A percentile compares a stretch with the other conserved stretches of the same genome.
Conservation (phyloP, 1,140 invertebrate species). For the Lethrus apterus region DNA sequence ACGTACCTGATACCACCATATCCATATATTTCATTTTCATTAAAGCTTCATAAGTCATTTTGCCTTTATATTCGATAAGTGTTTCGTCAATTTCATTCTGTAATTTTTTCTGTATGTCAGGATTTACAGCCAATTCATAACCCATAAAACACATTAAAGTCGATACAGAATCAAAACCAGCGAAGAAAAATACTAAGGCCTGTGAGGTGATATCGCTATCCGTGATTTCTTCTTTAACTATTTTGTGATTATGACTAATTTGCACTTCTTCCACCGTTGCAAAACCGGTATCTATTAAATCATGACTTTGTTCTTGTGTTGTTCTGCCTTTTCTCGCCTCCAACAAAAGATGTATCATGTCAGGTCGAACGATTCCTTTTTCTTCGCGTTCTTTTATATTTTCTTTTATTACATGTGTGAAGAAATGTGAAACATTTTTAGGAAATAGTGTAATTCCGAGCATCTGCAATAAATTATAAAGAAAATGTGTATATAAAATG, state of each 20-base stretch:
- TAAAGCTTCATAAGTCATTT: slow-evolving; percentile 6
- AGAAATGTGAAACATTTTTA: slow-evolving; percentile 24
- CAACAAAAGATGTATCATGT: slow-evolving; percentile 43
- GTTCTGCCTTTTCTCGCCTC: slow-evolving; percentile 40
- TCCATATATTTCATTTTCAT: slow-evolving; percentile 20
- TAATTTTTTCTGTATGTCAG: slow-evolving; percentile 44
- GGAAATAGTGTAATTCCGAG: slow-evolving; percentile 30
- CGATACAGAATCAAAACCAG: slow-evolving; percentile 41
- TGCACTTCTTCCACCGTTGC: slow-evolving; percentile 25
- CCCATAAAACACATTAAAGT: slow-evolving; percentile 36
- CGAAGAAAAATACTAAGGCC: slow-evolving; percentile 41
- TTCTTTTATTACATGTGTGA: slow-evolving; percentile 31
- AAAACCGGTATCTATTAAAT: neutral
- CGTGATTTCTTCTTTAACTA: slow-evolving; percentile 16
- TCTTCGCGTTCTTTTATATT: slow-evolving; percentile 37
- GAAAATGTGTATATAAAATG: neutral
- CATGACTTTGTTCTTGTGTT: slow-evolving; percentile 20
- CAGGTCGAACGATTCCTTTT: slow-evolving; percentile 37
- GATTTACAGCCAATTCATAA: slow-evolving; percentile 47
- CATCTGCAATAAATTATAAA: slow-evolving; percentile 14
- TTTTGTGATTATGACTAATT: slow-evolving; percentile 22
- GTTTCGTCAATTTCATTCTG: slow-evolving; percentile 37
- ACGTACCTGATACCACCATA: no score
- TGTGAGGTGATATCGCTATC: slow-evolving; percentile 36
- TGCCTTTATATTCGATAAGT: slow-evolving; percentile 4